Evolutionary conservation across 2,113 vertebrate genomes (phyloP).

Genomic region (Tachycineta bicolor): DNA sequence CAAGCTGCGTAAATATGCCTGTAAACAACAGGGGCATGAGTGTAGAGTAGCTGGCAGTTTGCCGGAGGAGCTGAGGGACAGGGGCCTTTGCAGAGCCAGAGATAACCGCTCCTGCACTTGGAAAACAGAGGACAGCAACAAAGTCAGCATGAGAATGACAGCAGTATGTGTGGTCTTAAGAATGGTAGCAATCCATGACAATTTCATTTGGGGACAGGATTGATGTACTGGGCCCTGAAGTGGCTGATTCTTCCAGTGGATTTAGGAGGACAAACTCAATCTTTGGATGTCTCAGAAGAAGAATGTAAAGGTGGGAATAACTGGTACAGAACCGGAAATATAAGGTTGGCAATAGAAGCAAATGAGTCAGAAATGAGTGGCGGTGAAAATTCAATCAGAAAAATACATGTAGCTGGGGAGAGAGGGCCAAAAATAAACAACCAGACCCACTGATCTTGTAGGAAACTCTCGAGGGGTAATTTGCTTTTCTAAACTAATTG

Average conservation of each 20-base stretch:
- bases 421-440: not conserved
- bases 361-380: not conserved
- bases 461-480: not conserved
- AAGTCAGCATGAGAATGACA: not conserved
- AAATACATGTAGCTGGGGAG: not conserved
- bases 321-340: not conserved
- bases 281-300: not conserved
- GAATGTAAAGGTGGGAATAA: not conserved
- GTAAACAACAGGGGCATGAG: not conserved
- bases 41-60: not conserved
- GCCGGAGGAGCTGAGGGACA: not conserved
- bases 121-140: not conserved
- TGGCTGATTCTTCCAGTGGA: not conserved
- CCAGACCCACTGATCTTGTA: not conserved
- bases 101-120: not conserved
- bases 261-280: not conserved
- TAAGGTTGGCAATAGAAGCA: not conserved
- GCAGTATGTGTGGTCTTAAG: not conserved
- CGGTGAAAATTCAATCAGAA: not conserved
- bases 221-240: not conserved
- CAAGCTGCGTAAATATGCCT: not conserved
- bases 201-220: not conserved
- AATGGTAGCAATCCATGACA: not conserved
- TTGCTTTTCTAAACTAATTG: not conserved
- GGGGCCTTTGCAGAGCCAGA: not conserved